A percentile compares a stretch with the other conserved stretches of the same genome.
These are phyloP conservation scores for Megalopta genalis DNA, from an alignment of 1,140 invertebrate species.

Conservation along the genomic window DNA sequence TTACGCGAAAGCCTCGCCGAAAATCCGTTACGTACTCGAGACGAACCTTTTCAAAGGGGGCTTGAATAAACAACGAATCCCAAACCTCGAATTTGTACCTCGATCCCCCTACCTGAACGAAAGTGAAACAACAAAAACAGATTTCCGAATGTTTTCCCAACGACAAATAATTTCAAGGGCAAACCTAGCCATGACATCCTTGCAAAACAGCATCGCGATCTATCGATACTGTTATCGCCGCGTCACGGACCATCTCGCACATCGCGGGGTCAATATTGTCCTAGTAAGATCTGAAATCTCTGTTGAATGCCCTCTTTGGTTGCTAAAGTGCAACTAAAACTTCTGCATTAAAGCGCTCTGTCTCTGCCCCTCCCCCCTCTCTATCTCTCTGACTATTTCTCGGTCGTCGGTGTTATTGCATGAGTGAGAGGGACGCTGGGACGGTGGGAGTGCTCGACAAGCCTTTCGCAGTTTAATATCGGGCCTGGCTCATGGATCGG, in stretches of 20 bases:
- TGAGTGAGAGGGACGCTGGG: neutral
- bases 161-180: neutral
- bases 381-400: neutral
- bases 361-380: conserved; percentile 8
- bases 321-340: conserved; percentile 18
- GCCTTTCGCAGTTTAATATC: conserved; percentile 47
- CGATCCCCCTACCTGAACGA: too few species aligned
- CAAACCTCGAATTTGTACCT: neutral
- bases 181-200: neutral
- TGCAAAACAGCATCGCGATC: neutral
- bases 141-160: neutral
- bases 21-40: too few species aligned
- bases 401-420: neutral
- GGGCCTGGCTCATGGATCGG: conserved; percentile 3
- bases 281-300: neutral
- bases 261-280: neutral
- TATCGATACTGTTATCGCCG: neutral
- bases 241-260: too few species aligned
- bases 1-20: too few species aligned
- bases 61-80: neutral
- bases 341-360: conserved; percentile 30
- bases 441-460: conserved; percentile 27
- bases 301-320: conserved; percentile 24
- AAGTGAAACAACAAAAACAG: neutral
- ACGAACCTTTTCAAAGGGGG: too few species aligned